Evolutionary conservation across 2,888 invertebrate species (phyloP), one percentile per base, ranked within the genome.

Genomic region (Aporophyla lueneburgensis): DNA sequence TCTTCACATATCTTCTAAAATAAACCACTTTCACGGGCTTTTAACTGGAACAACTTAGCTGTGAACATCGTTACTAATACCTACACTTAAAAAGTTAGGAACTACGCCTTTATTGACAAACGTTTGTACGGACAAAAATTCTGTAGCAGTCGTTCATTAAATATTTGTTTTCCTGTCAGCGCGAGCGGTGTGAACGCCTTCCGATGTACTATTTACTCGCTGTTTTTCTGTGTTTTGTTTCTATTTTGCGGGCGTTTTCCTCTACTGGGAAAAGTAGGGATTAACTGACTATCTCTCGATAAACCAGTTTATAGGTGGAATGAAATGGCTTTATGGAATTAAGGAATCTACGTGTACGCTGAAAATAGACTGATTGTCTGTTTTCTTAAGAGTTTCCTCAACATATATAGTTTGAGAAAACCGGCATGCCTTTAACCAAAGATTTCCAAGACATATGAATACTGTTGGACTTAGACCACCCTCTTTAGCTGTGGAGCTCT

Each of bases 281-380:
- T 79, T 63, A 79, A 24, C 51, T 16, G 51, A 46, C 24, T 46
- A 16, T 63, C 43, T 33, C 16, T 46, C 43, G n/a, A 65, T 53
- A 46, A 40, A 69, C 46, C 4, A 65, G 51, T n/a, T 46, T 21
- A 40, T 10, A 49, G 2, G 7, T 21, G 19, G 33, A 5, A 53
- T 65, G 14, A 24, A 51, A 33, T 43, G 14, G 49, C 74, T 66
- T 33, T 33, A n/a, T 19, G 21, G 27, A 61, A 74, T 81, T 81
- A 43, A 14, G 24, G 14, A 1, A 54, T 56, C n/a, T 66, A 61
- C 61, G 61, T 75, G 61, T 24, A 66, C 7, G 40, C 53, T 61
- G 10, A 14, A 66, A 74, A 66, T 66, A 54, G 27, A 59, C 19
- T 43, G 12, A 66, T 24, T 12, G 16, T 75, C 21, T 67, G 16